These are phyloP conservation scores for Leucoptera coffeella DNA, from an alignment of 2,888 invertebrate species.

Conservation along the genomic window DNA sequence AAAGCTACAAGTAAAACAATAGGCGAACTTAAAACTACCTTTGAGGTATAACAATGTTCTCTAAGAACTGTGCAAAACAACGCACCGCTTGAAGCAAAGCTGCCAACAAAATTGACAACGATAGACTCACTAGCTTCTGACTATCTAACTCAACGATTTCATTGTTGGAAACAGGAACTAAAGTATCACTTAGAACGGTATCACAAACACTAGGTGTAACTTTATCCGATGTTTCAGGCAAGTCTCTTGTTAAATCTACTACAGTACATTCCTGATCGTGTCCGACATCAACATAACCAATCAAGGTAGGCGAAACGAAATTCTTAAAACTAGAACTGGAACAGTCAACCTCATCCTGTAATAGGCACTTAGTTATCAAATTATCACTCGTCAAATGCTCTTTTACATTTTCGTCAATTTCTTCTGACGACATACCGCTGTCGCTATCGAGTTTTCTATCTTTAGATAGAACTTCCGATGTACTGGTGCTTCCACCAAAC, in stretches of 20 bases:
- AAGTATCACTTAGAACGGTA: slow-evolving; percentile 21
- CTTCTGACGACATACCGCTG: slow-evolving; percentile 45
- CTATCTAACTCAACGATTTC: slow-evolving; percentile 34
- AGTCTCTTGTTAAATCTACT: too few species aligned
- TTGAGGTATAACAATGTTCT: slow-evolving; percentile 50
- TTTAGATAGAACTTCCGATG: slow-evolving; percentile 7
- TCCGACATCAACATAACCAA: too few species aligned
- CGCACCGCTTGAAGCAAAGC: slow-evolving; percentile 57
- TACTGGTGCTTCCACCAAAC: slow-evolving; percentile 26
- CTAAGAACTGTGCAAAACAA: slow-evolving; percentile 56
- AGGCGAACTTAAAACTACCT: too few species aligned
- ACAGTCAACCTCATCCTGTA: too few species aligned
- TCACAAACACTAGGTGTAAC: too few species aligned
- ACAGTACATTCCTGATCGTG: too few species aligned
- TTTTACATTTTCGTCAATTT: slow-evolving; percentile 20
- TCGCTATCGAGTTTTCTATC: slow-evolving; percentile 15
- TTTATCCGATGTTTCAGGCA: too few species aligned
- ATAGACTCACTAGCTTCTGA: slow-evolving; percentile 52
- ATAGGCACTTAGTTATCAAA: slow-evolving; percentile 35
- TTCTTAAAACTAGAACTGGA: too few species aligned
- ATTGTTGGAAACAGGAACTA: slow-evolving; percentile 40
- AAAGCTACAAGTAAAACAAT: too few species aligned
- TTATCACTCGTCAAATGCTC: background rate
- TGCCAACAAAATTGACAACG: slow-evolving; percentile 54
- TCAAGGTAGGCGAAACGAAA: too few species aligned